Conservation (phyloP, 2,797 vertebrate species). For the Anniella stebbinsi region DNA sequence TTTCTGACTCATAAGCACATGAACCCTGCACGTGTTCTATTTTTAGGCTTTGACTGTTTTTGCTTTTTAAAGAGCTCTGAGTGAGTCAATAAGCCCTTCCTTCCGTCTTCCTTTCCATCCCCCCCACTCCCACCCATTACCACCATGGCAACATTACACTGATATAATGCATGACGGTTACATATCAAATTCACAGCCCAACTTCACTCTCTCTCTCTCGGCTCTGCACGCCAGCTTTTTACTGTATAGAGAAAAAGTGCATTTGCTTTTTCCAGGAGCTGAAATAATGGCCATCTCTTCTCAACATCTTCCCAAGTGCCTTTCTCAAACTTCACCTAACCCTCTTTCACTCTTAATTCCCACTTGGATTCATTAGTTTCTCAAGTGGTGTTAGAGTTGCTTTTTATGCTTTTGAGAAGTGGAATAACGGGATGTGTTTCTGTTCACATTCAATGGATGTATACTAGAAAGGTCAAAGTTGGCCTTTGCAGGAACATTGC, state of each 20-base stretch:
- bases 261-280: not conserved
- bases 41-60: not conserved
- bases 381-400: not conserved
- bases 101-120: not conserved
- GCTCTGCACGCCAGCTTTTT: not conserved
- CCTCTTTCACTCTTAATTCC: conserved; percentile 9
- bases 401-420: conserved; percentile 6
- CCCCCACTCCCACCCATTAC: not conserved
- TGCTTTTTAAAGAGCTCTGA: not conserved
- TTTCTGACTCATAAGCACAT: not conserved
- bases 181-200: conserved; percentile 13
- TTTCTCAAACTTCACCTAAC: conserved; percentile 2
- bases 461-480: not conserved
- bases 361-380: not conserved
- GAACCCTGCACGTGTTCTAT: not conserved
- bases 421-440: not conserved
- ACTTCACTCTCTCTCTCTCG: not conserved
- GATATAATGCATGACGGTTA: conserved; percentile 11
- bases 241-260: not conserved
- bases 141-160: fast-evolving
- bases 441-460: not conserved
- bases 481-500: not conserved
- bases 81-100: conserved; percentile 9
- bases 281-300: not conserved
- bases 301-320: not conserved